Evolutionary conservation across 2,797 vertebrate species (phyloP).

Genomic region (Siniperca obscura): DNA sequence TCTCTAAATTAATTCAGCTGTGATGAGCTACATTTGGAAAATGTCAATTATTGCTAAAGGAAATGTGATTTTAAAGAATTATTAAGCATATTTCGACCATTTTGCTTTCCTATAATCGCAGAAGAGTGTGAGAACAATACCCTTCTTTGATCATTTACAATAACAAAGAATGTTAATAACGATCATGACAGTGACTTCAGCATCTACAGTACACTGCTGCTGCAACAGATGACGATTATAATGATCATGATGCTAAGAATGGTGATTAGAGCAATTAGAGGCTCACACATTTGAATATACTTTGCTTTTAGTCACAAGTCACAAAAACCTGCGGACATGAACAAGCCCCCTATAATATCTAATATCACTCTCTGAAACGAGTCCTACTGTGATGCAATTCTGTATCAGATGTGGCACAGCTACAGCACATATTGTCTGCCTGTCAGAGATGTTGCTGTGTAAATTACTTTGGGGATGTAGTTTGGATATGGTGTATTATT

Average conservation of each 20-base stretch:
- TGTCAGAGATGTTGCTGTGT: conserved; percentile 55
- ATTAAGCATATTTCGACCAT: conserved; percentile 3
- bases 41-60: neutral
- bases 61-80: conserved; percentile 19
- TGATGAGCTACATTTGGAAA: conserved; percentile 34
- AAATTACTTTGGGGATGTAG: conserved; percentile 73
- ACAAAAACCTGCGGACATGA: conserved; percentile 35
- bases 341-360: conserved; percentile 6
- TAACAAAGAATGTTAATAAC: conserved; percentile 32
- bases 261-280: conserved; percentile 38
- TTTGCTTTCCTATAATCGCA: conserved; percentile 13
- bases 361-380: conserved; percentile 27
- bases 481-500: conserved; percentile 76
- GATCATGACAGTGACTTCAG: conserved; percentile 10
- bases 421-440: conserved; percentile 38
- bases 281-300: conserved; percentile 24
- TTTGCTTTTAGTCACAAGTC: conserved; percentile 27
- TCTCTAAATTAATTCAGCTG: conserved; percentile 15
- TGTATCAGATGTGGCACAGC: conserved; percentile 50
- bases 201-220: conserved; percentile 8
- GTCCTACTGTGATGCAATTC: conserved; percentile 45
- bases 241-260: conserved; percentile 33
- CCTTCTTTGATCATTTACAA: conserved; percentile 9
- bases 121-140: neutral
- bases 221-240: conserved; percentile 37